Conservation (phyloP, 2,113 vertebrate genomes). For the Muntiacus muntjak region DNA sequence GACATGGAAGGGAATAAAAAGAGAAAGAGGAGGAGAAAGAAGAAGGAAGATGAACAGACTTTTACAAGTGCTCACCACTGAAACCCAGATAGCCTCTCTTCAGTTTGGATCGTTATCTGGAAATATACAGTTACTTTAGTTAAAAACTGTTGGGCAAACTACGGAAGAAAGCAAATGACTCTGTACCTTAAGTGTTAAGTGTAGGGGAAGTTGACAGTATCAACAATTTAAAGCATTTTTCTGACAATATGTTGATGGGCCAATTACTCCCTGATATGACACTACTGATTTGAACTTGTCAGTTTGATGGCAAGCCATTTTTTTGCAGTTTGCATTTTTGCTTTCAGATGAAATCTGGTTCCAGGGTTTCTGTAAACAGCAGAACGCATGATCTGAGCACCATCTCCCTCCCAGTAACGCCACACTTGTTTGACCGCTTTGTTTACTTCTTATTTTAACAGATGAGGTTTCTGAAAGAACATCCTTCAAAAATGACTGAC, state of each 20-base stretch:
- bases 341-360: not conserved
- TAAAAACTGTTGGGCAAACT: slow-evolving; percentile 20
- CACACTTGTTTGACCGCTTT: not conserved
- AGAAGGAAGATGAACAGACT: not conserved
- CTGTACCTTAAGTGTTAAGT: slow-evolving; percentile 56
- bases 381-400: not conserved
- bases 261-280: not conserved
- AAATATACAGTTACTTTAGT: slow-evolving; percentile 9
- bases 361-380: not conserved
- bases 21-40: not conserved
- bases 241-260: not conserved
- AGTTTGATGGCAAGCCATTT: not conserved
- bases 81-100: not conserved
- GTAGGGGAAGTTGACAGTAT: slow-evolving; percentile 21
- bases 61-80: not conserved
- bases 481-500: not conserved
- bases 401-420: not conserved
- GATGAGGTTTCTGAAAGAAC: not conserved
- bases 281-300: not conserved
- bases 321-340: not conserved
- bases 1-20: not conserved
- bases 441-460: not conserved
- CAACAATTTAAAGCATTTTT: slow-evolving; percentile 8
- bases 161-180: slow-evolving; percentile 31
- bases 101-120: slow-evolving; percentile 34